phyloP scores from a whole-genome alignment of 2,113 vertebrate genomes.

The Dolichotis patagonum region DNA sequence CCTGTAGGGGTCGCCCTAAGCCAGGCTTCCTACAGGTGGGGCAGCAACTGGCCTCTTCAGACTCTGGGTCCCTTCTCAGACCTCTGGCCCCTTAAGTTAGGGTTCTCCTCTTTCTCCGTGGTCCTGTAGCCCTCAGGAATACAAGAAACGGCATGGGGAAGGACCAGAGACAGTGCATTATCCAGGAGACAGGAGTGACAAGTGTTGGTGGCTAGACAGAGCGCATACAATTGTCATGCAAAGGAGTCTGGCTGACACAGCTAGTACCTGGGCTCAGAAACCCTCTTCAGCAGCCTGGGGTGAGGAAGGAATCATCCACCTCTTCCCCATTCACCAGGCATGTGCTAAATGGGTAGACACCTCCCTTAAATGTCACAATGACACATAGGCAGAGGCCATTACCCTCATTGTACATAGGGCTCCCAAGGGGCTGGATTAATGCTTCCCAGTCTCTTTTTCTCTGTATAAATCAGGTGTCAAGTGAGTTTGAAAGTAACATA shows the following conservation, averaged over 20 bases:
- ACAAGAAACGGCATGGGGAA: not conserved
- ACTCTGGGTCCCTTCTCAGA: not conserved
- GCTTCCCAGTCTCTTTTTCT: not conserved
- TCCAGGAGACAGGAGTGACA: not conserved
- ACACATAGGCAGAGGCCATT: not conserved
- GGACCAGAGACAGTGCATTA: not conserved
- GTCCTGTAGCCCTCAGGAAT: not conserved
- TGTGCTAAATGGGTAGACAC: not conserved
- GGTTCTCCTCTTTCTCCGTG: not conserved
- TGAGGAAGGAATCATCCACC: not conserved
- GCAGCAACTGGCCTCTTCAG: accelerated
- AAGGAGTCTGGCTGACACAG: not conserved
- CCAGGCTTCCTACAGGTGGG: not conserved
- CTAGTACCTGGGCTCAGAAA: not conserved
- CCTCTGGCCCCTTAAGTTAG: accelerated
- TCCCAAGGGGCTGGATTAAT: not conserved
- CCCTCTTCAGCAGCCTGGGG: not conserved
- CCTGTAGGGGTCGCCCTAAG: constrained; percentile 78
- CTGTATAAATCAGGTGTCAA: not conserved
- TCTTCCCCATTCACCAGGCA: not conserved
- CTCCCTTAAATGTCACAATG: not conserved
- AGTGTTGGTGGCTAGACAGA: not conserved
- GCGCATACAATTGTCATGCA: not conserved
- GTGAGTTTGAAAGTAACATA: not conserved
- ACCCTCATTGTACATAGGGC: not conserved